Evolutionary conservation across 2,113 vertebrate species (phyloP).

Genomic region (Microcebus lehilahytsara): DNA sequence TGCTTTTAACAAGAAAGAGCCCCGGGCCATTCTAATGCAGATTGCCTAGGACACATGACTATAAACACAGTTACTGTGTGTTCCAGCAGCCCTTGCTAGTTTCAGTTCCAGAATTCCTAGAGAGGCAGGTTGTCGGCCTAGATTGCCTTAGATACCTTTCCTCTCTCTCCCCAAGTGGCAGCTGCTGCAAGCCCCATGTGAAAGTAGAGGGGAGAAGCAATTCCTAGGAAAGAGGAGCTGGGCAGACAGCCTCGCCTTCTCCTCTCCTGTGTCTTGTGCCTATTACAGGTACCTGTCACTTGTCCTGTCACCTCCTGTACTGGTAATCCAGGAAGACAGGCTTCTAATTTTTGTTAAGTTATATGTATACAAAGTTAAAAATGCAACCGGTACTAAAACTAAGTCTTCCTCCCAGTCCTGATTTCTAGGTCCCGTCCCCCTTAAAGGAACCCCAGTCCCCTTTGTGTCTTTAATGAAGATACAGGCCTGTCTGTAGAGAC

Average conservation of each 20-base stretch:
- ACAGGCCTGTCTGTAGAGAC: neutral
- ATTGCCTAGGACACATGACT: neutral
- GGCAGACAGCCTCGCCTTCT: neutral
- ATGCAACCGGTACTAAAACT: neutral
- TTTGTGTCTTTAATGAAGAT: neutral
- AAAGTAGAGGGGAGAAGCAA: accelerated
- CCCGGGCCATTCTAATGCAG: neutral
- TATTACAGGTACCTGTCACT: neutral
- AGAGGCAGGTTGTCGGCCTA: neutral
- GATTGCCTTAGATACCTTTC: neutral
- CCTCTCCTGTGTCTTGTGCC: neutral
- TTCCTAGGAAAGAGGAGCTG: neutral
- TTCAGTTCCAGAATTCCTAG: neutral
- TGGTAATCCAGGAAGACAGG: neutral
- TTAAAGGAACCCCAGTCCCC: neutral
- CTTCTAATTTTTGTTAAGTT: neutral
- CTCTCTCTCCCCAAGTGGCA: neutral
- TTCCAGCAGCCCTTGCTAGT: neutral
- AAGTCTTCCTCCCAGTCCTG: neutral
- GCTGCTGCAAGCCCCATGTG: neutral
- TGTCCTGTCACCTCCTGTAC: neutral
- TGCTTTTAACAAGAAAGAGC: neutral
- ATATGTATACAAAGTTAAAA: neutral
- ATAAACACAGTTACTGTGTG: neutral
- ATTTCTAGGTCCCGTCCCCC: neutral